phyloP scores from a whole-genome alignment of 1,140 invertebrate species.

The Pogonognathellus flavescens region DNA sequence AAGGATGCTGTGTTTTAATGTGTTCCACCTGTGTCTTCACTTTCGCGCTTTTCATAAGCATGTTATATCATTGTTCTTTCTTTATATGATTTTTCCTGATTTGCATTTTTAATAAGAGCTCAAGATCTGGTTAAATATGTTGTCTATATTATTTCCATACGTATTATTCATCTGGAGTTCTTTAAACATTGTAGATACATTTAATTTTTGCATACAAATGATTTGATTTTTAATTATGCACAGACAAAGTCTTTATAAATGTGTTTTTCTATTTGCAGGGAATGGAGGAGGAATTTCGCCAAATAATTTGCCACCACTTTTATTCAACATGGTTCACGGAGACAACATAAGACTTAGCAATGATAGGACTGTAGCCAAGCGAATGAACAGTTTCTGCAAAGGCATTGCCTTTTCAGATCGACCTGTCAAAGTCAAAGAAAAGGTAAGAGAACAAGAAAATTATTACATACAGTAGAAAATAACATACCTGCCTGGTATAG shows the following conservation, averaged over 20 bases:
- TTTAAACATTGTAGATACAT: neutral
- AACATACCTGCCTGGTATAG: neutral
- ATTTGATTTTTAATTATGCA: neutral
- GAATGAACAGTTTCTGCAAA: slow-evolving; percentile 96
- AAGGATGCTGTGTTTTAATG: too few relatives aligned
- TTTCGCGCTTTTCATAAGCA: too few relatives aligned
- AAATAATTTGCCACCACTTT: slow-evolving; percentile 36
- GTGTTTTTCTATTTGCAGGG: slow-evolving; percentile 27
- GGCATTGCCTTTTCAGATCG: slow-evolving; percentile 95
- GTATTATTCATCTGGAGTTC: too few relatives aligned
- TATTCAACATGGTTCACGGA: slow-evolving; percentile 93
- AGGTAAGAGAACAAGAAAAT: slow-evolving; percentile 67
- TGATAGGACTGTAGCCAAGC: slow-evolving; percentile 84
- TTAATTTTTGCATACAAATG: neutral
- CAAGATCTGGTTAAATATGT: too few relatives aligned
- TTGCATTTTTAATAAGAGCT: too few relatives aligned
- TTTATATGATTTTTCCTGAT: too few relatives aligned
- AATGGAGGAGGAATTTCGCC: slow-evolving; percentile 35
- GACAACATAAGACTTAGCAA: slow-evolving; percentile 90
- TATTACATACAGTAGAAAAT: neutral
- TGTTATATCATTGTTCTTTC: too few relatives aligned
- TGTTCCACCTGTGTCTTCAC: too few relatives aligned
- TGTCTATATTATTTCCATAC: too few relatives aligned
- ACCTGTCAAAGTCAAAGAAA: slow-evolving; percentile 89
- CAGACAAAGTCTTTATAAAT: too few relatives aligned